Percentiles rank a stretch among this genome's conserved stretches.
Evolutionary conservation across 2,113 vertebrate species (phyloP).

Genomic region (Melanotaenia duboulayi): DNA sequence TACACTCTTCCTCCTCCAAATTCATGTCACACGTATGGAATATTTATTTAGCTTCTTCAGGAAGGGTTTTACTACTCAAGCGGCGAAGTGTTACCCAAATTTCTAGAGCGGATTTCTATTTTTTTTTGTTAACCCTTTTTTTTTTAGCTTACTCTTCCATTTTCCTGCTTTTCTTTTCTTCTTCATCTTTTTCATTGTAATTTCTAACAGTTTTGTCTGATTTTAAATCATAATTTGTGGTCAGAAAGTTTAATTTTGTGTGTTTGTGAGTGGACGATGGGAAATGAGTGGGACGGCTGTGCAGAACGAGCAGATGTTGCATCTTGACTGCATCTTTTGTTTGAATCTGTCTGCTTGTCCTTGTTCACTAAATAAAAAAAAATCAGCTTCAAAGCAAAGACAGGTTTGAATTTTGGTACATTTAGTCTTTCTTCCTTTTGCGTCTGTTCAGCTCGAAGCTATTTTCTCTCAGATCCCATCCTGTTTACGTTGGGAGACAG

Average conservation of each 20-base stretch:
- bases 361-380: no score
- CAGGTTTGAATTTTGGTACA: not conserved
- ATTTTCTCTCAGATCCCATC: not conserved
- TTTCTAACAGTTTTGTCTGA: not conserved
- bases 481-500: not conserved
- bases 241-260: not conserved
- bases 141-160: not conserved
- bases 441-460: not conserved
- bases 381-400: conserved; percentile 2
- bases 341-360: not conserved
- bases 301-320: not conserved
- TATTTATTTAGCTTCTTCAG: conserved; percentile 39
- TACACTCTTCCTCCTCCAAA: conserved; percentile 66
- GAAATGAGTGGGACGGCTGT: no score
- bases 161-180: not conserved
- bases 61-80: conserved; percentile 22
- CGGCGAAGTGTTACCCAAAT: not conserved
- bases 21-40: conserved; percentile 49
- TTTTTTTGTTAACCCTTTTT: not conserved
- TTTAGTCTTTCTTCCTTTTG: not conserved
- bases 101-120: not conserved
- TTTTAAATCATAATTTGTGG: not conserved
- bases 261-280: not conserved
- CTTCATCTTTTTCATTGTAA: not conserved
- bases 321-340: conserved; percentile 1